Percentiles rank a stretch among this genome's conserved stretches.
Conservation (phyloP, 2,797 vertebrate genomes). For the Sandelia bainsii region DNA sequence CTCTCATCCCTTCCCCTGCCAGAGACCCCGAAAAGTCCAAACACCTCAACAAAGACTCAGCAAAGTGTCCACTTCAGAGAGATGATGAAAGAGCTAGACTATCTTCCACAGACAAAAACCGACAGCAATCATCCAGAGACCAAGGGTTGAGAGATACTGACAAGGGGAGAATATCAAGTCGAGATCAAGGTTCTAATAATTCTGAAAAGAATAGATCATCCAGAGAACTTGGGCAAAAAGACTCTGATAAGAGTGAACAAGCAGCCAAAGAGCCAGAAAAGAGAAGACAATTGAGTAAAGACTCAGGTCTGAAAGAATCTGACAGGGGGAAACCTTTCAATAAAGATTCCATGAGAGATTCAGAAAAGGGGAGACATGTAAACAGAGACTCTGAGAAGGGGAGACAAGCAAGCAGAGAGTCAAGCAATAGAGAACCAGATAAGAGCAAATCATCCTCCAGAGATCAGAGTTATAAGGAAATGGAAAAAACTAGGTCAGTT, state of each 20-base stretch:
- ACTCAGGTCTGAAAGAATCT: conserved; percentile 68
- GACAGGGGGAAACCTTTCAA: conserved; percentile 65
- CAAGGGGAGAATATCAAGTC: conserved; percentile 68
- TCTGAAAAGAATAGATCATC: conserved; percentile 68
- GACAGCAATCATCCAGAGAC: conserved; percentile 63
- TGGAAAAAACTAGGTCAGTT: conserved; percentile 67
- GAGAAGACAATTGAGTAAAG: conserved; percentile 63
- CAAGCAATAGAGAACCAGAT: conserved; percentile 71
- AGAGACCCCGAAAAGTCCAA: conserved; percentile 80
- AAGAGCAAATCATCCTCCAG: conserved; percentile 71
- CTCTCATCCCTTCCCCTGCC: conserved; percentile 79
- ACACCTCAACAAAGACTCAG: conserved; percentile 72
- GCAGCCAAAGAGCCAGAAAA: conserved; percentile 77
- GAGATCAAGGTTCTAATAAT: conserved; percentile 72
- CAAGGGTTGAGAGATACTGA: conserved; percentile 69
- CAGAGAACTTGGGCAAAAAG: conserved; percentile 70
- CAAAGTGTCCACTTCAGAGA: conserved; percentile 58
- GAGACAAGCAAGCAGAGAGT: conserved; percentile 67
- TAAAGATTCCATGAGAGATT: conserved; percentile 70
- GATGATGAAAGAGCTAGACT: conserved; percentile 66
- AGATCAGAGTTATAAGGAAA: conserved; percentile 70
- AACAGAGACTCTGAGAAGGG: conserved; percentile 74
- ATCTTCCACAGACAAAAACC: conserved; percentile 66
- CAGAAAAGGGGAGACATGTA: conserved; percentile 72
- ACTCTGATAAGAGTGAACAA: conserved; percentile 64